Percentiles rank a stretch among this genome's conserved stretches.
Evolutionary conservation across 2,113 vertebrate species (phyloP).

Genomic region (Trochalopteron elliotii): DNA sequence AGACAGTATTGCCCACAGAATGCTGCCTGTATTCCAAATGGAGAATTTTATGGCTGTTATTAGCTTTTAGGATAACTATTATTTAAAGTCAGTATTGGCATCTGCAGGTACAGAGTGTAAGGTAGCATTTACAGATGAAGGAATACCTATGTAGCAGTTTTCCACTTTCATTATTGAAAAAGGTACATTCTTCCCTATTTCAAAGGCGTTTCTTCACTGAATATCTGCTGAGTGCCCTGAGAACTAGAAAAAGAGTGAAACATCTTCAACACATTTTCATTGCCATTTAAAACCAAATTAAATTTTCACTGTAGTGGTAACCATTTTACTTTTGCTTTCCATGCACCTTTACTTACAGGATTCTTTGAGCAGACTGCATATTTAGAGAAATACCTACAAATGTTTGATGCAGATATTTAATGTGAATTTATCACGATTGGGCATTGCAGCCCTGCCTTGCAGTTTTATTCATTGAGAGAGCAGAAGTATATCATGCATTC

Average conservation of each 20-base stretch:
- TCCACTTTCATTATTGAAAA: neutral
- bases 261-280: neutral
- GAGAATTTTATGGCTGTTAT: neutral
- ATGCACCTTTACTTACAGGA: neutral
- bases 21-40: neutral
- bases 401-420: neutral
- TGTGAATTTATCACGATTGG: neutral
- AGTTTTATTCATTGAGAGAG: neutral
- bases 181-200: neutral
- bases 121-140: neutral
- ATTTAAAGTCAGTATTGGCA: neutral
- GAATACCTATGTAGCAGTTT: neutral
- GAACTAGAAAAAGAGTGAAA: neutral
- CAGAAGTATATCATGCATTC: neutral
- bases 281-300: neutral
- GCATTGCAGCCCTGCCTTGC: neutral
- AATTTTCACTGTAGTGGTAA: neutral
- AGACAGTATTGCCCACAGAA: neutral
- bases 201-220: neutral
- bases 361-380: neutral
- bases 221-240: neutral
- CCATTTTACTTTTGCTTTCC: neutral
- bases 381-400: neutral
- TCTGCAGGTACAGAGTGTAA: neutral
- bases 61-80: neutral